Conservation (phyloP, 2,888 invertebrate species). For the Empis stercorea region DNA sequence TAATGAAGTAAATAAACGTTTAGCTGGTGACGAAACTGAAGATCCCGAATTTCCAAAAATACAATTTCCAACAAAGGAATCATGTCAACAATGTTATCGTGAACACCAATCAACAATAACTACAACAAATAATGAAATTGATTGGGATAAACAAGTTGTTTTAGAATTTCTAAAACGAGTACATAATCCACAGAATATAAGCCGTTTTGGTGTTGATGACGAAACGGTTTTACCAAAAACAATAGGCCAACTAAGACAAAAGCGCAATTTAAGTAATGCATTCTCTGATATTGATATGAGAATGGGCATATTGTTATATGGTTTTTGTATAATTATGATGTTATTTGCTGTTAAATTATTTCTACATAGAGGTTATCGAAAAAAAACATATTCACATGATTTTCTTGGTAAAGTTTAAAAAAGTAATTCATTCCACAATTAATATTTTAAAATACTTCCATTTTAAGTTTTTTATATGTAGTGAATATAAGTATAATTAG, state of each 20-base stretch:
- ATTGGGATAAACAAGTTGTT: constrained; percentile 30
- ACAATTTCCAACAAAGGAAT: constrained; percentile 62
- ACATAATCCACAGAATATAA: constrained; percentile 27
- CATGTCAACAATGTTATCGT: constrained; percentile 55
- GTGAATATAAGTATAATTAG: too few species aligned
- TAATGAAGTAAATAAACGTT: constrained; percentile 80
- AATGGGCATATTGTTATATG: constrained; percentile 62
- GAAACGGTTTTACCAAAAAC: constrained; percentile 22
- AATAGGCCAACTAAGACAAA: constrained; percentile 22
- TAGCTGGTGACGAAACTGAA: constrained; percentile 76
- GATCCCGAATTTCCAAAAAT: constrained; percentile 82
- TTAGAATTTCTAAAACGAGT: constrained; percentile 30
- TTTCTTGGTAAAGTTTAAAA: constrained; percentile 54
- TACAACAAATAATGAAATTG: constrained; percentile 13
- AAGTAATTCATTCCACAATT: background rate
- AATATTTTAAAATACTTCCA: background rate
- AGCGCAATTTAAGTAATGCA: constrained; percentile 20
- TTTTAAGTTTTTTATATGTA: background rate
- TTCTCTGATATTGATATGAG: constrained; percentile 50
- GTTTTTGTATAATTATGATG: constrained; percentile 60
- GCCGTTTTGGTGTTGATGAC: constrained; percentile 25
- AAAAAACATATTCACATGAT: constrained; percentile 59
- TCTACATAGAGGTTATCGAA: constrained; percentile 49
- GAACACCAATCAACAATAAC: constrained; percentile 22
- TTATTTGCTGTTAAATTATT: constrained; percentile 64